Evolutionary conservation across 2,888 invertebrate species (phyloP).

Genomic region (Cheilosia soror): DNA sequence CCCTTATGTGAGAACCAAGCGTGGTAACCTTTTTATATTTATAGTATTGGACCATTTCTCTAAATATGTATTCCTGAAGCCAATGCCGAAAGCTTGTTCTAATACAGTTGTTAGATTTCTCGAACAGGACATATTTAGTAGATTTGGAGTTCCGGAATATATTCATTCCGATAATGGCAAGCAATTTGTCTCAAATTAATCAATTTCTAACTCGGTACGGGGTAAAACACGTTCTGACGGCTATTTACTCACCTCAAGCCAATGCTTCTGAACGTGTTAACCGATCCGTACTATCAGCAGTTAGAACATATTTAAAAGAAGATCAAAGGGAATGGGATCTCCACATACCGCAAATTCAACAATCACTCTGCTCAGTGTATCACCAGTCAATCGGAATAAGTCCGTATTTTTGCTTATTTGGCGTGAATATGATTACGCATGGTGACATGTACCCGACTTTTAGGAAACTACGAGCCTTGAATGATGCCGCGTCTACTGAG

Average conservation of each 20-base stretch:
- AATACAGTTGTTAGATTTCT: constrained; percentile 57
- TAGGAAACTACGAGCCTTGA: neutral
- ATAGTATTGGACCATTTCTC: constrained; percentile 67
- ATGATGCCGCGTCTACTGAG: neutral
- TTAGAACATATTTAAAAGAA: constrained; percentile 47
- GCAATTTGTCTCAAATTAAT: constrained; percentile 66
- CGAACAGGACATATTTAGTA: constrained; percentile 72
- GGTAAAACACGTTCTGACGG: constrained; percentile 45
- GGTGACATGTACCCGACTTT: neutral
- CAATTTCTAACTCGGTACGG: constrained; percentile 47
- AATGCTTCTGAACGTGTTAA: constrained; percentile 79
- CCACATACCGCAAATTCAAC: neutral
- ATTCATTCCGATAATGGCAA: constrained; percentile 77
- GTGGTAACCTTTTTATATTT: constrained; percentile 42
- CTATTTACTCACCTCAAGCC: constrained; percentile 78
- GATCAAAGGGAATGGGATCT: constrained; percentile 37
- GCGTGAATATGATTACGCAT: neutral
- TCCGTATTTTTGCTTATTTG: constrained; percentile 8
- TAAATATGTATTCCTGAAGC: constrained; percentile 49
- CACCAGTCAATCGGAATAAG: constrained; percentile 3
- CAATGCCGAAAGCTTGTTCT: constrained; percentile 50
- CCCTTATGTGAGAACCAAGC: constrained; percentile 32
- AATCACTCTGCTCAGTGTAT: neutral
- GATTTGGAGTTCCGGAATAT: constrained; percentile 77
- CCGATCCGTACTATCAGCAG: constrained; percentile 77